A percentile compares a stretch with the other conserved stretches of the same genome.
phyloP scores from a whole-genome alignment of 1,140 invertebrate genomes.

The Lepidostoma basale region DNA sequence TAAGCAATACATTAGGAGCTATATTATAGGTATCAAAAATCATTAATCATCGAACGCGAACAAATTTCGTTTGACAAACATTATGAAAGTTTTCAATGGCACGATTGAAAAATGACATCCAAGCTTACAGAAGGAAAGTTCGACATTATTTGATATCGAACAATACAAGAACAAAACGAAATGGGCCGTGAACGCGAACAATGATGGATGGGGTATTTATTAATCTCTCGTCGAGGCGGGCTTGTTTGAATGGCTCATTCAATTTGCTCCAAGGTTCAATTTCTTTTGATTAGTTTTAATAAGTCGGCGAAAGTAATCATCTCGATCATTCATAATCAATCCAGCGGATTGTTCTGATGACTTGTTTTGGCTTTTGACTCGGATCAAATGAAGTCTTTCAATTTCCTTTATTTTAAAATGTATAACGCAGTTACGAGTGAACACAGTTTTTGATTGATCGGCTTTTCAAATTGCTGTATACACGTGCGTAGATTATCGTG shows the following conservation, averaged over 20 bases:
- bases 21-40: neutral
- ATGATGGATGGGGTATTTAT: slow-evolving; percentile 11
- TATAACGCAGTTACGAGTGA: too few relatives aligned
- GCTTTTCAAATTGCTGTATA: too few relatives aligned
- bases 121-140: slow-evolving; percentile 5
- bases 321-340: slow-evolving; percentile 10
- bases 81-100: slow-evolving; percentile 1
- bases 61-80: slow-evolving; percentile 16
- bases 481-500: too few relatives aligned
- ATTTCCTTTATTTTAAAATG: too few relatives aligned
- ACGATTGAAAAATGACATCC: slow-evolving; percentile 15
- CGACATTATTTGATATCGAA: slow-evolving; percentile 13
- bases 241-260: too few relatives aligned
- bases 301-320: slow-evolving; percentile 11
- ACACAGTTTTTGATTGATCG: too few relatives aligned
- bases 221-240: neutral
- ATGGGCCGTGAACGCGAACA: slow-evolving; percentile 4
- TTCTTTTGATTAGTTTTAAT: slow-evolving; percentile 22
- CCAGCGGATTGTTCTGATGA: neutral
- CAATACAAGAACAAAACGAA: slow-evolving; percentile 16
- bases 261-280: neutral
- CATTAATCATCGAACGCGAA: neutral
- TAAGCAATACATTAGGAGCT: too few relatives aligned
- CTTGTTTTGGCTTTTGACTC: too few relatives aligned
- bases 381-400: too few relatives aligned